These are phyloP conservation scores for Lottia gigantea DNA, from an alignment of 2,888 invertebrate genomes.

Conservation along the genomic window DNA sequence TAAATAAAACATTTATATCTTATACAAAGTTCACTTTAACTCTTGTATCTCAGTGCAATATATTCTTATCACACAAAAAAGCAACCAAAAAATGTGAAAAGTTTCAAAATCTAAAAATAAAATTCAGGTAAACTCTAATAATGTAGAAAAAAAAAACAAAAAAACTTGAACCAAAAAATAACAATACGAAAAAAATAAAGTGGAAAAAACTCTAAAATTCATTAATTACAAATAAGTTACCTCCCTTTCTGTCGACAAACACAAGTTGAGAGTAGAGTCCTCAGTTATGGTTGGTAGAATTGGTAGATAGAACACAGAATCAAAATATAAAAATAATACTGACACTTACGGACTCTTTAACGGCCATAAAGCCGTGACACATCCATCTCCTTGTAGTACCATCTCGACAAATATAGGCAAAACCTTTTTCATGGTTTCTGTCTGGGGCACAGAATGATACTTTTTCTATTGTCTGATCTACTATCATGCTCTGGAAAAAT, in stretches of 20 bases:
- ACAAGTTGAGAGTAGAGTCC: not conserved
- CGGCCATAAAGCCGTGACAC: slow-evolving; percentile 98
- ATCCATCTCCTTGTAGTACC: slow-evolving; percentile 99
- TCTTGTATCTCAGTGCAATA: too few species aligned
- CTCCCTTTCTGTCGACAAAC: slow-evolving; percentile 2
- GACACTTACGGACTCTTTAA: slow-evolving; percentile 84
- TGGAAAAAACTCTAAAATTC: too few species aligned
- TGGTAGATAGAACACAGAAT: slow-evolving; percentile 6
- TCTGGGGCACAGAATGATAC: slow-evolving; percentile 99
- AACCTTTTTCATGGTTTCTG: slow-evolving; percentile 95
- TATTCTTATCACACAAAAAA: too few species aligned
- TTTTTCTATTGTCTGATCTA: slow-evolving; percentile 99
- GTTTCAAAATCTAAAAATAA: not conserved
- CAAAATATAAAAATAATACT: slow-evolving; percentile 38
- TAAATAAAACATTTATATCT: too few species aligned
- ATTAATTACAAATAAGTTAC: not conserved
- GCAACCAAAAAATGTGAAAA: too few species aligned
- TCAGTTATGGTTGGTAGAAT: slow-evolving; percentile 8
- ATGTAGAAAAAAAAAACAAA: not conserved
- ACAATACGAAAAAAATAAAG: not conserved
- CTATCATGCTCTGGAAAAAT: slow-evolving; percentile 82
- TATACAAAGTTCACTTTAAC: too few species aligned
- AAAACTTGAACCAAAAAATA: not conserved
- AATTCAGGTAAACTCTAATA: not conserved
- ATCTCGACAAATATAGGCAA: slow-evolving; percentile 98